phyloP scores from a whole-genome alignment of 2,113 vertebrate genomes.

The Cyprinodon brontotheroides region DNA sequence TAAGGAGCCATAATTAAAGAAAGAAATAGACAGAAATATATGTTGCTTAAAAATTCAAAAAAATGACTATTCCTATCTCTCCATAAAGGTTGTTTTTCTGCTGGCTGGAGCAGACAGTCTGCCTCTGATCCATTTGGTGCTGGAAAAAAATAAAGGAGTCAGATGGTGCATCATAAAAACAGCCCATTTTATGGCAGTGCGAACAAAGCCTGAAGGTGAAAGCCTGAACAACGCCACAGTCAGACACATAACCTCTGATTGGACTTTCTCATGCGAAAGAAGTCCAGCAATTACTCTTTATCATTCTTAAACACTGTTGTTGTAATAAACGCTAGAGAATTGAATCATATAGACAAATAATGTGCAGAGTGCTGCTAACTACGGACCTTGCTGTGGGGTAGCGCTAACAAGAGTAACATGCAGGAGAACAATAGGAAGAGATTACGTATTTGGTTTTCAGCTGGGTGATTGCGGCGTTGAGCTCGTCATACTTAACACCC shows the following conservation, averaged over 20 bases:
- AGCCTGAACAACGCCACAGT: background rate
- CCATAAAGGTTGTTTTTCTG: no score
- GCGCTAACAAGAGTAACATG: slow-evolving; percentile 1
- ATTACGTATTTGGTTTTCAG: slow-evolving; percentile 41
- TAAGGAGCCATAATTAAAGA: background rate
- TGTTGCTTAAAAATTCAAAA: no score
- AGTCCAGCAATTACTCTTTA: background rate
- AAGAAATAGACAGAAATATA: background rate
- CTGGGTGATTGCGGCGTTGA: slow-evolving; percentile 48
- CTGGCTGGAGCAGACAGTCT: background rate
- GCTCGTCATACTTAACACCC: slow-evolving; percentile 59
- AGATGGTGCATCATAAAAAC: slow-evolving; percentile 2
- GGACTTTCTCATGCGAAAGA: background rate
- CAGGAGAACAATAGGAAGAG: slow-evolving; percentile 40
- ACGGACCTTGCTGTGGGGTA: background rate
- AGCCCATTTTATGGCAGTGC: background rate
- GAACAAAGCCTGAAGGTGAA: background rate
- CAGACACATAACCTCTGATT: background rate
- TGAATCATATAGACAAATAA: background rate
- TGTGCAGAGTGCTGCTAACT: background rate
- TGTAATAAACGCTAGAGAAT: background rate
- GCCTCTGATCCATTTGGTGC: background rate
- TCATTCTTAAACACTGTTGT: background rate
- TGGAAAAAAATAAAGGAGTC: background rate
- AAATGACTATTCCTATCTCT: background rate